phyloP scores from a whole-genome alignment of 2,888 invertebrate species.

The Rotaria socialis region DNA sequence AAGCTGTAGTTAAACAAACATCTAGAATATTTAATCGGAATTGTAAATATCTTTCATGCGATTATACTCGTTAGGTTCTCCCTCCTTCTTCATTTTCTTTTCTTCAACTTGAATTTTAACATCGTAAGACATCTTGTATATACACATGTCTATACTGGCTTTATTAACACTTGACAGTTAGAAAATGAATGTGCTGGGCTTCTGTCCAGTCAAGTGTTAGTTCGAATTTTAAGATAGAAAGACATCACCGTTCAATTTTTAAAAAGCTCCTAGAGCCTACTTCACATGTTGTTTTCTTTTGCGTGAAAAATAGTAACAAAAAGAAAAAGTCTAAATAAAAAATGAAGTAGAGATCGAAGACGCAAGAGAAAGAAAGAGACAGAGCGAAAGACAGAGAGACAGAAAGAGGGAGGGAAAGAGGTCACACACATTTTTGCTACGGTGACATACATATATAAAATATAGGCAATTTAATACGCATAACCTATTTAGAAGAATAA shows the following conservation, averaged over 20 bases:
- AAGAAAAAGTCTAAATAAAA: background rate
- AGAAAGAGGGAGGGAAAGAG: background rate
- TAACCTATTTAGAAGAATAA: background rate
- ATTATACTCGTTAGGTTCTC: background rate
- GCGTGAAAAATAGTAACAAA: background rate
- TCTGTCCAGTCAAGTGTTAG: constrained; percentile 15
- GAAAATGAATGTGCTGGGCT: background rate
- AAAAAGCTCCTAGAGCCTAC: background rate
- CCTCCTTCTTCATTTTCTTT: background rate
- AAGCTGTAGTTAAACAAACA: background rate
- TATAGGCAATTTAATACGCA: background rate
- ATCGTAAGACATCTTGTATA: background rate
- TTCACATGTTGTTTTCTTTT: constrained; percentile 6
- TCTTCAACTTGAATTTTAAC: background rate
- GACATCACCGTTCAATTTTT: background rate
- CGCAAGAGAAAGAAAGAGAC: background rate
- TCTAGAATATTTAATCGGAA: constrained; percentile 22
- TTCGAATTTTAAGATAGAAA: background rate
- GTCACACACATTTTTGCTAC: background rate
- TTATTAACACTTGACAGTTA: constrained; percentile 7
- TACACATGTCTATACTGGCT: background rate
- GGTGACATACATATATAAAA: background rate
- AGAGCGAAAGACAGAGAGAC: background rate
- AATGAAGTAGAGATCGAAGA: background rate
- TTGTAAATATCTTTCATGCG: constrained; percentile 11